A percentile compares a stretch with the other conserved stretches of the same genome.
Evolutionary conservation across 35 echinoderm and acorn worm species (phyloP).

Genomic region (Ophioderma brevispina): DNA sequence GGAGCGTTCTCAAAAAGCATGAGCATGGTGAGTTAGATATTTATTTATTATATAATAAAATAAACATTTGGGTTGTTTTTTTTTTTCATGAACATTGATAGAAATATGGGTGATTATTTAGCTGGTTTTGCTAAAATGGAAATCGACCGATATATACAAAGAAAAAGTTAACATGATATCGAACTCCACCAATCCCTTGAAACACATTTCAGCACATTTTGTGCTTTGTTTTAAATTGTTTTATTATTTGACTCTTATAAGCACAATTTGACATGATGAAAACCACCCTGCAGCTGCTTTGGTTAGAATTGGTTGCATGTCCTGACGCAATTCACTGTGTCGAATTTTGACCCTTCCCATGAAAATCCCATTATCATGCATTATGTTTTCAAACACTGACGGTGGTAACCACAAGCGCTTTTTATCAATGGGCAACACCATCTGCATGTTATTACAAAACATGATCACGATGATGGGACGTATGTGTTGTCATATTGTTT

Average conservation of each 20-base stretch:
- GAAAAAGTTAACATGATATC: no score
- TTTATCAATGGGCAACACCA: background rate
- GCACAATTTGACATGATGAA: background rate
- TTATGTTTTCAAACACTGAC: background rate
- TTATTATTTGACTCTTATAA: background rate
- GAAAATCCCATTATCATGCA: background rate
- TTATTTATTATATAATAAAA: no score
- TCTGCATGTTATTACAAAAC: background rate
- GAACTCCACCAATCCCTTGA: no score
- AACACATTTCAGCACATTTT: background rate
- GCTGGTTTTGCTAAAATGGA: background rate
- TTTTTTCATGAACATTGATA: background rate
- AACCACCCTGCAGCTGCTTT: no score
- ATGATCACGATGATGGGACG: background rate
- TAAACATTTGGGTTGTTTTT: background rate
- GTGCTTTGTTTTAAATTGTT: no score
- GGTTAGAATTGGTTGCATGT: no score
- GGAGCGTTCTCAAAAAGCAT: background rate
- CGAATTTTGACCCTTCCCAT: background rate
- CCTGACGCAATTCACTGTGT: background rate
- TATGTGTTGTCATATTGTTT: background rate
- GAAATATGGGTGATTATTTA: background rate
- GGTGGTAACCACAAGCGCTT: background rate
- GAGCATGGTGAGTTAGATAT: background rate
- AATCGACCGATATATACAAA: no score